phyloP scores from a whole-genome alignment of 2,888 invertebrate genomes.

The Drosophila neonasuta region DNA sequence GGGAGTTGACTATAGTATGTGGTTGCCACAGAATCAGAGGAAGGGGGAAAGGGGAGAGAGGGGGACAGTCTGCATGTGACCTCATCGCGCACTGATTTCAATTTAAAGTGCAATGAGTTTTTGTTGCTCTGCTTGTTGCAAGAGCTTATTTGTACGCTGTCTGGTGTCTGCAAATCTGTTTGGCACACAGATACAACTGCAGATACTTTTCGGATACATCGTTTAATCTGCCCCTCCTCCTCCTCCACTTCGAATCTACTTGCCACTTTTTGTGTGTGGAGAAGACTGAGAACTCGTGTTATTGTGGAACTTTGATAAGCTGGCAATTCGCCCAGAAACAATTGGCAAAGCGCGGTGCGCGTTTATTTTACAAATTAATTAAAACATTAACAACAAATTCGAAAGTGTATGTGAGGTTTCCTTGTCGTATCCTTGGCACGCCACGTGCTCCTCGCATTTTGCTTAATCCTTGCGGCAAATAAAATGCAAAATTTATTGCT shows the following conservation, averaged over 20 bases:
- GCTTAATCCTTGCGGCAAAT: conserved; percentile 55
- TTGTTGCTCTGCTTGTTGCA: conserved; percentile 33
- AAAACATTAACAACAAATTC: conserved; percentile 62
- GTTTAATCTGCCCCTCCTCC: not conserved
- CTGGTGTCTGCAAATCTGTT: conserved; percentile 65
- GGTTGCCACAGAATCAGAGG: not conserved
- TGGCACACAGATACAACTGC: conserved; percentile 46
- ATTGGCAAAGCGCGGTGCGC: conserved; percentile 33
- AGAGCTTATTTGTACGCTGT: conserved; percentile 67
- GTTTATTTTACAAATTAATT: conserved; percentile 67
- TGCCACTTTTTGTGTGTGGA: not conserved
- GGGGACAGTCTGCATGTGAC: conserved; percentile 30
- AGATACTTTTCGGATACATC: not conserved
- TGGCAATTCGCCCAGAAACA: conserved; percentile 26
- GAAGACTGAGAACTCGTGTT: conserved; percentile 24
- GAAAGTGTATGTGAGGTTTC: conserved; percentile 18
- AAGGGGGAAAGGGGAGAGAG: not conserved
- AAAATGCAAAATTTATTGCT: conserved; percentile 67
- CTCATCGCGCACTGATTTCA: conserved; percentile 66
- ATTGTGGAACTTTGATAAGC: conserved; percentile 51
- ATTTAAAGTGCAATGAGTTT: conserved; percentile 66
- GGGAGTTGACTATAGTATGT: not conserved
- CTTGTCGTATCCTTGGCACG: conserved; percentile 24
- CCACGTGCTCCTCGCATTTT: conserved; percentile 33
- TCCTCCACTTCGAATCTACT: not conserved